Conservation (phyloP, 2,113 vertebrate species). For the Coregonus clupeaformis region DNA sequence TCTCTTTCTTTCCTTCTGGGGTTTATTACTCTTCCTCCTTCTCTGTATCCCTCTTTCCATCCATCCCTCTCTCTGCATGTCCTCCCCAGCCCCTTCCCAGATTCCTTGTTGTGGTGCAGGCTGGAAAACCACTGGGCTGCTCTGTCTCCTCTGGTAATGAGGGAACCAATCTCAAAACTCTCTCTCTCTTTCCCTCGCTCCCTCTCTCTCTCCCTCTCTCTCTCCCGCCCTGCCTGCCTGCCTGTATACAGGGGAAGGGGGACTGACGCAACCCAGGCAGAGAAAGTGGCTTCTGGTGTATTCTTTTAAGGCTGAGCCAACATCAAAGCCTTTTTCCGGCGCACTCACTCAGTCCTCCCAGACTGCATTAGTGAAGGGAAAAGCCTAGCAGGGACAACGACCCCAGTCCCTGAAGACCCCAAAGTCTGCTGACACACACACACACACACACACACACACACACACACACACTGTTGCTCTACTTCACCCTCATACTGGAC, state of each 20-base stretch:
- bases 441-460: background rate
- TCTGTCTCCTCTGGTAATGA: constrained; percentile 8
- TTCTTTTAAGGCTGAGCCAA: constrained; percentile 53
- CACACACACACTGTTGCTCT: constrained; percentile 11
- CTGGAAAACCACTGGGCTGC: constrained; percentile 30
- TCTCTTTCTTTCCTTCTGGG: constrained; percentile 40
- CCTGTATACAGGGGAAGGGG: constrained; percentile 8
- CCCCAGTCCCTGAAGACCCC: constrained; percentile 20
- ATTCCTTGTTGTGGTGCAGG: constrained; percentile 33
- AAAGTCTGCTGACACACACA: constrained; percentile 13
- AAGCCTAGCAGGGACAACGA: constrained; percentile 31
- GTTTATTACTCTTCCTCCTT: constrained; percentile 40
- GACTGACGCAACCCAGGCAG: constrained; percentile 18
- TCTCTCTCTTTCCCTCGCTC: constrained; percentile 8
- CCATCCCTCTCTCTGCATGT: constrained; percentile 29
- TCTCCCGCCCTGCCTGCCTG: no score
- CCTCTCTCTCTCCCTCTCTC: constrained; percentile 18
- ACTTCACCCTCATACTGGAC: constrained; percentile 12
- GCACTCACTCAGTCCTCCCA: constrained; percentile 27
- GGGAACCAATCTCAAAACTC: constrained; percentile 27
- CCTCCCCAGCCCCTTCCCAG: constrained; percentile 33
- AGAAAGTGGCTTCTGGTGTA: constrained; percentile 29
- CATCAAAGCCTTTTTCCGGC: constrained; percentile 56
- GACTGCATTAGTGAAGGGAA: constrained; percentile 39
- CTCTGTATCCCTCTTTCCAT: background rate